Evolutionary conservation across 2,113 vertebrate species (phyloP).

Genomic region (Ptyas mucosa): DNA sequence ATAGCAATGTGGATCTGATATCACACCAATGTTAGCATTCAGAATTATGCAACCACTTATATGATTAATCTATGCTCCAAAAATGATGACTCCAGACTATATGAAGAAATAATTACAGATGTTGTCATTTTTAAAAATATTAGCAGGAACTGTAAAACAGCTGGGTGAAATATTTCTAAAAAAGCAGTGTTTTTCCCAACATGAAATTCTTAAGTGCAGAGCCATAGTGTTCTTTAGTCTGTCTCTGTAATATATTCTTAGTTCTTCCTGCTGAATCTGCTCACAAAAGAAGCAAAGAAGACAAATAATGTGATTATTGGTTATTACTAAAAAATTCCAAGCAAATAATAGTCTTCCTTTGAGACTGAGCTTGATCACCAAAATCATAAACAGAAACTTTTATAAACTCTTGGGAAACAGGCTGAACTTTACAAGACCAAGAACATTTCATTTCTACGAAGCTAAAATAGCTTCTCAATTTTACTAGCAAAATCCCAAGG

Average conservation of each 20-base stretch:
- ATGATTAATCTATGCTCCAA: not conserved
- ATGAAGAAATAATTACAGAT: not conserved
- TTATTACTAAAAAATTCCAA: conserved; percentile 19
- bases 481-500: conserved; percentile 38
- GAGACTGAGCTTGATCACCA: conserved; percentile 18
- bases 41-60: not conserved
- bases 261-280: not conserved
- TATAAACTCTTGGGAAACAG: conserved; percentile 25
- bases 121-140: not conserved
- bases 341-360: rapidly evolving
- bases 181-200: not conserved
- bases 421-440: conserved; percentile 40
- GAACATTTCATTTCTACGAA: conserved; percentile 51
- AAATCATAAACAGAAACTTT: conserved; percentile 47
- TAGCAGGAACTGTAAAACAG: not conserved
- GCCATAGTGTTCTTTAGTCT: not conserved
- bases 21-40: not conserved
- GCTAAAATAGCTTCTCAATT: conserved; percentile 47
- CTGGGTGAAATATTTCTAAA: not conserved
- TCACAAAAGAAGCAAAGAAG: not conserved
- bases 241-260: not conserved
- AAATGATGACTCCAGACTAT: not conserved
- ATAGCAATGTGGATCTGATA: not conserved
- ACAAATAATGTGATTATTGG: not conserved
- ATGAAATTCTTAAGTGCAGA: not conserved